phyloP scores from a whole-genome alignment of 2,797 vertebrate genomes.

The Erethizon dorsatum region DNA sequence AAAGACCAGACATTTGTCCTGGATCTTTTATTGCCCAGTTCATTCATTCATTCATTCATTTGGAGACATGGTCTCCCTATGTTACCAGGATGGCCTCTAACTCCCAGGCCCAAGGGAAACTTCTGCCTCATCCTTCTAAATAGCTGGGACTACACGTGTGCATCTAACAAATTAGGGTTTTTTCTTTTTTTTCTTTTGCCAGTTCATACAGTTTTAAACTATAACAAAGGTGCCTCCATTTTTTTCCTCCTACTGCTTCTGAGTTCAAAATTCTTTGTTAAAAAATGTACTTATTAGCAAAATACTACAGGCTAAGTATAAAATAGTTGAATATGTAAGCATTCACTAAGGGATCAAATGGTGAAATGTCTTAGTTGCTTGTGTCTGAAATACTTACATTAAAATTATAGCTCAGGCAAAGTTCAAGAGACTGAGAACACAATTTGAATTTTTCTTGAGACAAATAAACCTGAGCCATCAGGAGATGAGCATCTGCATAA shows the following conservation, averaged over 20 bases:
- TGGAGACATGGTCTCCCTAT: background rate
- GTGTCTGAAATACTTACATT: slow-evolving; percentile 91
- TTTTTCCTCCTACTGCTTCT: background rate
- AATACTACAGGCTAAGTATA: slow-evolving; percentile 8
- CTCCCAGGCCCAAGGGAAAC: background rate
- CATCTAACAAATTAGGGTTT: background rate
- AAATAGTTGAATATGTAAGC: background rate
- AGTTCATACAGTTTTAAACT: background rate
- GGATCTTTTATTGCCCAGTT: background rate
- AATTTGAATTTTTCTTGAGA: slow-evolving; percentile 94
- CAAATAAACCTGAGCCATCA: slow-evolving; percentile 98
- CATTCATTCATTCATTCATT: background rate
- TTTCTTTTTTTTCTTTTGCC: background rate
- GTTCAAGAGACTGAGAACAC: slow-evolving; percentile 96
- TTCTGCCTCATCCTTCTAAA: background rate
- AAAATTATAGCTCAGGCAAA: slow-evolving; percentile 98
- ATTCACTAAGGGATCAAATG: slow-evolving; percentile 23
- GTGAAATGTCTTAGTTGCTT: background rate
- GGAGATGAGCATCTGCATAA: slow-evolving; percentile 95
- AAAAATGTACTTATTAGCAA: slow-evolving; percentile 44
- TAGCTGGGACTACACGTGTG: background rate
- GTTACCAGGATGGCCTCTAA: background rate
- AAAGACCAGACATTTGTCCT: background rate
- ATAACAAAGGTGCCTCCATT: background rate
- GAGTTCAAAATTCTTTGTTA: slow-evolving; percentile 45